A percentile compares a stretch with the other conserved stretches of the same genome.
Evolutionary conservation across 2,113 vertebrate genomes (phyloP).

Genomic region (Macquaria australasica): DNA sequence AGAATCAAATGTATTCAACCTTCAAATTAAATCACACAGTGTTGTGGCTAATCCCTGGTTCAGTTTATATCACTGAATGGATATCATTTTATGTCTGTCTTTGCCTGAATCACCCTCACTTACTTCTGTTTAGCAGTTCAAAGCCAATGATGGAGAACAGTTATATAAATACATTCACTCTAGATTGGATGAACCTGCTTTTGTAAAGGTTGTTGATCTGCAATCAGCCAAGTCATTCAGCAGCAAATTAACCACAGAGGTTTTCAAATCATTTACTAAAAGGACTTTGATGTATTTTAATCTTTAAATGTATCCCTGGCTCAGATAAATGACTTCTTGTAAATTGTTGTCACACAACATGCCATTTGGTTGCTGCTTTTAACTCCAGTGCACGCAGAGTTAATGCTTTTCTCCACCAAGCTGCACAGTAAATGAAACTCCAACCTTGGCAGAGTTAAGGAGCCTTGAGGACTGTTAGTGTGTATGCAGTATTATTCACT

Average conservation of each 20-base stretch:
- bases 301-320: not conserved
- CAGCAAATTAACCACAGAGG: not conserved
- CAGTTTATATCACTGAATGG: not conserved
- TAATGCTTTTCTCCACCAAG: not conserved
- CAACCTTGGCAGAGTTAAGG: not conserved
- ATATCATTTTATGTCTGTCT: not conserved
- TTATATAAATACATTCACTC: not conserved
- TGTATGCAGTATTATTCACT: not conserved
- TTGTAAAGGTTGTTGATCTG: not conserved
- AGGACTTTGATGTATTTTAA: not conserved
- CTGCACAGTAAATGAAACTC: not conserved
- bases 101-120: not conserved
- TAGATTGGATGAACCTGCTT: not conserved
- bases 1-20: not conserved
- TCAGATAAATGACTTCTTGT: not conserved
- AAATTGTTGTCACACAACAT: not conserved
- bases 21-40: not conserved
- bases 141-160: not conserved
- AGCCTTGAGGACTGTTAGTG: not conserved
- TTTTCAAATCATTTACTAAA: not conserved
- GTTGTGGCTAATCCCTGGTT: not conserved
- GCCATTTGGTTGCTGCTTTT: not conserved
- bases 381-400: not conserved
- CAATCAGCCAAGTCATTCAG: constrained; percentile 14
- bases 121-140: not conserved